Evolutionary conservation across 2,888 invertebrate species (phyloP).

Genomic region (Agapostemon virescens): DNA sequence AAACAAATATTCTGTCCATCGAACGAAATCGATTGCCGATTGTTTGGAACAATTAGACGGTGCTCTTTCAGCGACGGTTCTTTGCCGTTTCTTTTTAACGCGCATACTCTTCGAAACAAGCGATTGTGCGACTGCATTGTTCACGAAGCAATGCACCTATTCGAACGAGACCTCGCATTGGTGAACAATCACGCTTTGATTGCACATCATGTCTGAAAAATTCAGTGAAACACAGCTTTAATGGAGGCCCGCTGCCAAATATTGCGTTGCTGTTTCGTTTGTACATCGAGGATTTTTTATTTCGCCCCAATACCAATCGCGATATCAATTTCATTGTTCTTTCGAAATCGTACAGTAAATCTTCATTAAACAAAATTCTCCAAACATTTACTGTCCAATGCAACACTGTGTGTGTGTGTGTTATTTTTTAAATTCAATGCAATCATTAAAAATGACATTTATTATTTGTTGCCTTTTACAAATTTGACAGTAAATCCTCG

Average conservation of each 20-base stretch:
- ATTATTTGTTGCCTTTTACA: no score
- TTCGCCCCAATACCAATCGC: background rate
- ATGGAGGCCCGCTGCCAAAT: background rate
- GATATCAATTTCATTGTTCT: background rate
- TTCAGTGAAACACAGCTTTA: background rate
- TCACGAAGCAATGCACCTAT: background rate
- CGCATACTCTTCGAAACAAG: conserved; percentile 8
- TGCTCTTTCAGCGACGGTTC: background rate
- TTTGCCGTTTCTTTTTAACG: background rate
- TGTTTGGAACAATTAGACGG: conserved; percentile 11
- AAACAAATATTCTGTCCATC: background rate
- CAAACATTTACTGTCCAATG: no score
- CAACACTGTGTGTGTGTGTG: no score
- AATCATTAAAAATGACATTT: no score
- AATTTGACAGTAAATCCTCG: no score
- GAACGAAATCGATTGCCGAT: background rate
- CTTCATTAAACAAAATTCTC: no score
- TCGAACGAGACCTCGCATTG: background rate
- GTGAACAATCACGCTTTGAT: conserved; percentile 20
- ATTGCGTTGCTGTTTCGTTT: background rate
- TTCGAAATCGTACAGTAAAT: no score
- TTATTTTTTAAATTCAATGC: no score
- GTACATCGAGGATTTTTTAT: background rate
- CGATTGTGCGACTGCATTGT: conserved; percentile 7
- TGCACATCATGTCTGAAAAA: conserved; percentile 9